Evolutionary conservation across 2,888 invertebrate species (phyloP), one percentile per base, ranked within the genome.

Genomic region (Amblyjoppa proteus): DNA sequence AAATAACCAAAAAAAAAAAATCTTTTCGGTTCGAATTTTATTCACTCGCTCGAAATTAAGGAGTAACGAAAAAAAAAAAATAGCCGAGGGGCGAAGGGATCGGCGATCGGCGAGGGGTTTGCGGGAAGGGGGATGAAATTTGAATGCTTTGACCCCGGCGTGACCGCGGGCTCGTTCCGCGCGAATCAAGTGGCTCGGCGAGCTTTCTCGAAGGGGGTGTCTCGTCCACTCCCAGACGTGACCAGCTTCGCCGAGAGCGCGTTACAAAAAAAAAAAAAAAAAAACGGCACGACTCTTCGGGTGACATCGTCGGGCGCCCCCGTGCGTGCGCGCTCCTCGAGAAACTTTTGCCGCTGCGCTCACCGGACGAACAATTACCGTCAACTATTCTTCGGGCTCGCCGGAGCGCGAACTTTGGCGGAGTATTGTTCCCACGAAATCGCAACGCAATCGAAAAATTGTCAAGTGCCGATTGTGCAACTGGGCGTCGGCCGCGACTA

Each of bases 301-400:
- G 20, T 28, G 45, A 45, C 41, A 41, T 20, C 56, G 9, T 56
- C 2, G 56, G 56, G 56, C 20, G n/a, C 20, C 20, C 25, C 25
- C 58, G 25, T 45, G 11, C 45, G 28, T 25, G 25, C 4, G 58
- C 58, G 28, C 4, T 28, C 13, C 58, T 11, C 25, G 58, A 25
- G 9, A 28, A 58, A 58, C 25, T 58, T 58, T 58, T 13, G 28
- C 3, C 25, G 20, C 11, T 3, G 25, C 13, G 20, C 11, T 0
- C 58, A 58, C 28, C 25, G 25, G 58, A 20, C 58, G 58, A 58
- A 58, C 58, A 58, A 58, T 58, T 58, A 58, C 58, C 25, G 25
- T 13, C 11, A 25, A 58, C 58, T 58, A 25, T 58, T 58, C 58
- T 25, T 58, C 58, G 58, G 2, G 58, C 25, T 58, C 25, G 25